Evolutionary conservation across 2,113 vertebrate genomes (phyloP), one percentile per base, ranked within the genome.

Genomic region (Myiozetetes cayanensis): DNA sequence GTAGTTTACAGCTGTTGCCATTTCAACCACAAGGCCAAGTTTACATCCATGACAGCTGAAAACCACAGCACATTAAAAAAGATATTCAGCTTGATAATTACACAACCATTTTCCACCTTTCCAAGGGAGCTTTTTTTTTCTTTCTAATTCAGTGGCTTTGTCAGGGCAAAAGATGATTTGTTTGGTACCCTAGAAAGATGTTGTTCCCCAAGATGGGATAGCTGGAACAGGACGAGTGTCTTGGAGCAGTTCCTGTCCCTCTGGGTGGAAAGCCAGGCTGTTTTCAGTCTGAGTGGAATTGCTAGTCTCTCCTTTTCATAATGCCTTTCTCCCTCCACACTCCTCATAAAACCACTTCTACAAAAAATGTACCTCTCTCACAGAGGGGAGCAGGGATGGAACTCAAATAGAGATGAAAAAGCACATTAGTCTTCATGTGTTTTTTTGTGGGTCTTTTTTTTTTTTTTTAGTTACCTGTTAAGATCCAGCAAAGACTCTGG

Each of bases 1-100:
- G 90, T 90, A 90, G 68, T 90, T 86, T 95, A 81, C 72, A 94
- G 92, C 65, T 96, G 90, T 81, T 92, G 79, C 79, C 61, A 65
- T 94, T 92, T 94, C 84, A 86, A 21, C 73, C 76, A 65, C 83
- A 89, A 80, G 37, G 72, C 39, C 79, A 86, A 92, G 66, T 72
- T 90, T 89, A 88, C 72, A 92, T 80, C 85, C 52, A 74, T 27
- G 25, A 78, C 67, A 85, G 67, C 39, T 0, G 0, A 88, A 90
- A 89, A 79, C 43, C 43, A 56, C 47, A 72, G 73, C 12, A 50
- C 35, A 84, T 37, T 55, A 76, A n/a, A 76, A 73, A 70, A 79
- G 23, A 83, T 49, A 87, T 44, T 14, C 68, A 79, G 35, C 52
- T 73, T 81, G 49, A 65, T 71, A 67, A 71, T 74, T 91, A 39